Evolutionary conservation across 2,888 invertebrate species (phyloP).

Genomic region (Baccha elongata): DNA sequence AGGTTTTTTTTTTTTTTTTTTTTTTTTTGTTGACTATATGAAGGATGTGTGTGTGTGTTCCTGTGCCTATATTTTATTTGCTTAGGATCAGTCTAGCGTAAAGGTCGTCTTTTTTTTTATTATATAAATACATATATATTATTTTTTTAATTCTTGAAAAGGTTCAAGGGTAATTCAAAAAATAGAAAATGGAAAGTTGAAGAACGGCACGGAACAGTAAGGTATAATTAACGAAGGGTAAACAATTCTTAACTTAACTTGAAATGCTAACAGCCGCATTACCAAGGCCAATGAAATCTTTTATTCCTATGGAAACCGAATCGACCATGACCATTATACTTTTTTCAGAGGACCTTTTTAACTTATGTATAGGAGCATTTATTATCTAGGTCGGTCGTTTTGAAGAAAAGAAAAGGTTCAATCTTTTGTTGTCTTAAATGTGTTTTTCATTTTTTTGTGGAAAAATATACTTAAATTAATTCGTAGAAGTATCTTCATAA

Average conservation of each 20-base stretch:
- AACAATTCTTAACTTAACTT: slow-evolving; percentile 36
- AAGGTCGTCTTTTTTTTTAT: slow-evolving; percentile 23
- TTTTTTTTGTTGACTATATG: slow-evolving; percentile 12
- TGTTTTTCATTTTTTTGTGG: slow-evolving; percentile 24
- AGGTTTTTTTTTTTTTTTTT: too few relatives aligned
- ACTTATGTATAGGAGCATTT: slow-evolving; percentile 17
- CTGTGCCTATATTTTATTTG: slow-evolving; percentile 27
- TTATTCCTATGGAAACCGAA: slow-evolving; percentile 6
- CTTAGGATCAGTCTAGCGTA: slow-evolving; percentile 27
- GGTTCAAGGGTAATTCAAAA: slow-evolving; percentile 36
- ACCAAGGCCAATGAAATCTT: slow-evolving; percentile 34
- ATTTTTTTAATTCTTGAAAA: slow-evolving; percentile 31
- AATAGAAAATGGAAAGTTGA: slow-evolving; percentile 38
- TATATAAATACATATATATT: not conserved
- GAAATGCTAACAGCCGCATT: slow-evolving; percentile 31
- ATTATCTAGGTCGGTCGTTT: slow-evolving; percentile 4
- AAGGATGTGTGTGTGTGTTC: slow-evolving; percentile 2
- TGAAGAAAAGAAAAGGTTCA: slow-evolving; percentile 22
- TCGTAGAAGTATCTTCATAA: slow-evolving; percentile 34
- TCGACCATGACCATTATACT: slow-evolving; percentile 19
- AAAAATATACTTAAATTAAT: slow-evolving; percentile 35
- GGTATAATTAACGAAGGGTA: slow-evolving; percentile 40
- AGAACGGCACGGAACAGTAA: slow-evolving; percentile 18
- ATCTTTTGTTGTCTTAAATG: slow-evolving; percentile 37
- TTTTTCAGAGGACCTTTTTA: slow-evolving; percentile 17